A percentile compares a stretch with the other conserved stretches of the same genome.
phyloP scores from a whole-genome alignment of 2,888 invertebrate species.

The Ichneumoninae sp. region DNA sequence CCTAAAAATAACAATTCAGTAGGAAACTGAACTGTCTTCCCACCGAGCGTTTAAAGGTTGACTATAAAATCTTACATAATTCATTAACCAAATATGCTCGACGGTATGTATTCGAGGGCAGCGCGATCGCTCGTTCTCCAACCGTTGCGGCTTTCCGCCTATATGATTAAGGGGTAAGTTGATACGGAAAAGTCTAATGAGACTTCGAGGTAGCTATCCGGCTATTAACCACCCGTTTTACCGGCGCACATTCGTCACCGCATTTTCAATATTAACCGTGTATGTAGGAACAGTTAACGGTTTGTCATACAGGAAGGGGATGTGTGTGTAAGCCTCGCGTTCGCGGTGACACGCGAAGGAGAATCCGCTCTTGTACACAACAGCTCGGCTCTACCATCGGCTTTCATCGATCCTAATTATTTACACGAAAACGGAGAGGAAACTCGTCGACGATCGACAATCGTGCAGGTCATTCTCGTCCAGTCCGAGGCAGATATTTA shows the following conservation, averaged over 20 bases:
- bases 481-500: neutral
- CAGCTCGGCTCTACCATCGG: slow-evolving; percentile 4
- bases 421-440: neutral
- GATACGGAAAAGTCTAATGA: slow-evolving; percentile 29
- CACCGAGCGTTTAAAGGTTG: too few species aligned
- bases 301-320: neutral
- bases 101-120: neutral
- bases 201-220: neutral
- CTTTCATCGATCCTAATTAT: slow-evolving; percentile 32
- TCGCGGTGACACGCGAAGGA: slow-evolving; percentile 2
- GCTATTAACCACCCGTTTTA: neutral
- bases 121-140: neutral
- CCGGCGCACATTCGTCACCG: slow-evolving; percentile 17
- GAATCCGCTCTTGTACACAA: slow-evolving; percentile 11
- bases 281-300: slow-evolving; percentile 23
- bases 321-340: neutral
- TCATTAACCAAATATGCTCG: too few species aligned
- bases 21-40: too few species aligned
- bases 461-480: neutral
- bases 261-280: slow-evolving; percentile 45
- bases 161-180: neutral
- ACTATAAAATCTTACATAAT: too few species aligned
- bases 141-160: slow-evolving; percentile 17
- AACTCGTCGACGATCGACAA: slow-evolving; percentile 11
- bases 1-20: too few species aligned